Percentiles rank a stretch among this genome's conserved stretches.
These are phyloP conservation scores for Astropecten irregularis DNA, from an alignment of 53 echinoderm and acorn worm species.

Conservation along the genomic window DNA sequence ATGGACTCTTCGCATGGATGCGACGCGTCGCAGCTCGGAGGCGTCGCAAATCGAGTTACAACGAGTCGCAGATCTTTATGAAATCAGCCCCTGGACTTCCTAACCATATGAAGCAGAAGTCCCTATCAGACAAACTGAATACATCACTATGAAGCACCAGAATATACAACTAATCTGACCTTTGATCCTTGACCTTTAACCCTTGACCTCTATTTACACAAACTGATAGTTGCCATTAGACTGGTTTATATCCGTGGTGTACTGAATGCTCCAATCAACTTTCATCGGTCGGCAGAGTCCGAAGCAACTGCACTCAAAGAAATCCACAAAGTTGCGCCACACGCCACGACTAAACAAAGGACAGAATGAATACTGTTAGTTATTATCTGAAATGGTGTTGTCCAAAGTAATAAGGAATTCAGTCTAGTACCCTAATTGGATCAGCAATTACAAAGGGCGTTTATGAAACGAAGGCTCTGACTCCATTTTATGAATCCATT, in stretches of 20 bases:
- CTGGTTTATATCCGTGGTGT: conserved; percentile 69
- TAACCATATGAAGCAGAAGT: too few relatives aligned
- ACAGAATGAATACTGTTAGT: neutral
- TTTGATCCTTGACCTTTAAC: neutral
- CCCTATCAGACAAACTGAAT: neutral
- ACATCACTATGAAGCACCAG: neutral
- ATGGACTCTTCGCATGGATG: too few relatives aligned
- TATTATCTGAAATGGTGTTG: neutral
- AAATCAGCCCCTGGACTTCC: too few relatives aligned
- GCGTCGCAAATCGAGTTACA: too few relatives aligned
- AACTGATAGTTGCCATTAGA: conserved; percentile 81
- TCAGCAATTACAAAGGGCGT: too few relatives aligned
- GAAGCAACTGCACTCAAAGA: conserved; percentile 78
- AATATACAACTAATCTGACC: neutral
- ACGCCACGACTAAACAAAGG: conserved; percentile 75
- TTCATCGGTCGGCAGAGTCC: conserved; percentile 83
- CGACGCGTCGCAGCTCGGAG: too few relatives aligned
- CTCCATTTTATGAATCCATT: too few relatives aligned
- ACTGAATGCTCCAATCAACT: conserved; percentile 83
- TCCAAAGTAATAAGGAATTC: neutral
- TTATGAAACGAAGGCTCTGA: too few relatives aligned
- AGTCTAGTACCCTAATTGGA: too few relatives aligned
- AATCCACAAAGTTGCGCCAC: conserved; percentile 80
- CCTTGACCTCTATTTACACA: conserved; percentile 48
- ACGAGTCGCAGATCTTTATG: too few relatives aligned